phyloP scores from a whole-genome alignment of 2,888 invertebrate genomes.

The Platycheirus albimanus region DNA sequence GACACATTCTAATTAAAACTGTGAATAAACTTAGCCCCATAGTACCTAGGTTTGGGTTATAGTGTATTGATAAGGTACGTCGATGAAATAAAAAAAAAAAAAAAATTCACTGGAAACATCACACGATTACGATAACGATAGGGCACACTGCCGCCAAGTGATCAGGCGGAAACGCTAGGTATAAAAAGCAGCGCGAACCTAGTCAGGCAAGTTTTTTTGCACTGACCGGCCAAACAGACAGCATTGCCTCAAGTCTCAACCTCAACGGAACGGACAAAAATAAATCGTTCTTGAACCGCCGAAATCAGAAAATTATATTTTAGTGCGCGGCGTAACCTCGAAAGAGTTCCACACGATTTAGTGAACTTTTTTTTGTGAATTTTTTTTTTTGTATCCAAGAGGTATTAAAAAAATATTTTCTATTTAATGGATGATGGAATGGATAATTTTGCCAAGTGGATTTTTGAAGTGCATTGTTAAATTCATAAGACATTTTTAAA shows the following conservation, averaged over 20 bases:
- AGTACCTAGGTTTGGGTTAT: background rate
- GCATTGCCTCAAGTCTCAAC: conserved; percentile 30
- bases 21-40: background rate
- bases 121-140: conserved; percentile 60
- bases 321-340: conserved; percentile 42
- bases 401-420: background rate
- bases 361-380: conserved; percentile 49
- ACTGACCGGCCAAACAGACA: conserved; percentile 55
- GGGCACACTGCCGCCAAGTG: conserved; percentile 16
- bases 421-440: background rate
- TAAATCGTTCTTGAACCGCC: conserved; percentile 14
- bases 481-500: background rate
- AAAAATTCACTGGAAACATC: conserved; percentile 19
- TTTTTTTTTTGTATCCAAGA: conserved; percentile 5
- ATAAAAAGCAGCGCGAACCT: conserved; percentile 56
- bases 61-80: no score
- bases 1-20: background rate
- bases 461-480: background rate
- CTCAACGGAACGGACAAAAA: conserved; percentile 22
- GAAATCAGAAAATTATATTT: conserved; percentile 40
- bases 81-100: no score
- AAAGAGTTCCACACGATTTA: conserved; percentile 25
- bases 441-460: background rate
- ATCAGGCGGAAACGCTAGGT: conserved; percentile 11
- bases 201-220: conserved; percentile 62